phyloP scores from a whole-genome alignment of 2,888 invertebrate species.

The Pseudeuparius sepicola region DNA sequence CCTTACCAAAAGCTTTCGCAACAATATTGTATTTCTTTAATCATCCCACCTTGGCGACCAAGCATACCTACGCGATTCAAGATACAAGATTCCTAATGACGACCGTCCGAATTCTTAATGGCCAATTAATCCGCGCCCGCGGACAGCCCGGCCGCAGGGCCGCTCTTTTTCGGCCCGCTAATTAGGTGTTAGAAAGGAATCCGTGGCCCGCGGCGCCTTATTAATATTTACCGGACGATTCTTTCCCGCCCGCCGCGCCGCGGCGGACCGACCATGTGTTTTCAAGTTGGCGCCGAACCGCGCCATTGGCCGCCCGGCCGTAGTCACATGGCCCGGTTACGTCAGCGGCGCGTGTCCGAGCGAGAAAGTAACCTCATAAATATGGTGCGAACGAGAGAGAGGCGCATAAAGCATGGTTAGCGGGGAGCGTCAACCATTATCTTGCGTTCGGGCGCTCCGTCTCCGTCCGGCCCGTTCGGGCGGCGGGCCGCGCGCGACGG shows the following conservation, averaged over 20 bases:
- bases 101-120: no score
- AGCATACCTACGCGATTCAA: no score
- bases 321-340: slow-evolving; percentile 38
- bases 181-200: slow-evolving; percentile 28
- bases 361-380: slow-evolving; percentile 41
- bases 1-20: no score
- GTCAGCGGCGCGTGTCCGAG: slow-evolving; percentile 40
- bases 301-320: slow-evolving; percentile 35
- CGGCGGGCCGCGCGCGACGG: slow-evolving; percentile 34
- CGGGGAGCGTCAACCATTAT: slow-evolving; percentile 44
- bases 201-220: slow-evolving; percentile 21
- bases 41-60: no score
- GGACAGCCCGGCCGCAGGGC: no score
- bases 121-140: no score
- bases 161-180: slow-evolving; percentile 27
- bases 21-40: no score
- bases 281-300: slow-evolving; percentile 39
- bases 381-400: slow-evolving; percentile 41
- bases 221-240: no score
- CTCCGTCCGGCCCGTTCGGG: slow-evolving; percentile 32
- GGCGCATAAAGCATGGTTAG: slow-evolving; percentile 43
- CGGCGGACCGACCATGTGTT: slow-evolving; percentile 24
- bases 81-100: no score
- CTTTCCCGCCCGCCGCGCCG: background rate
- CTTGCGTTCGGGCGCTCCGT: slow-evolving; percentile 37